These are phyloP conservation scores for Drosophila pandora DNA, from an alignment of 1,140 invertebrate genomes.

Conservation along the genomic window DNA sequence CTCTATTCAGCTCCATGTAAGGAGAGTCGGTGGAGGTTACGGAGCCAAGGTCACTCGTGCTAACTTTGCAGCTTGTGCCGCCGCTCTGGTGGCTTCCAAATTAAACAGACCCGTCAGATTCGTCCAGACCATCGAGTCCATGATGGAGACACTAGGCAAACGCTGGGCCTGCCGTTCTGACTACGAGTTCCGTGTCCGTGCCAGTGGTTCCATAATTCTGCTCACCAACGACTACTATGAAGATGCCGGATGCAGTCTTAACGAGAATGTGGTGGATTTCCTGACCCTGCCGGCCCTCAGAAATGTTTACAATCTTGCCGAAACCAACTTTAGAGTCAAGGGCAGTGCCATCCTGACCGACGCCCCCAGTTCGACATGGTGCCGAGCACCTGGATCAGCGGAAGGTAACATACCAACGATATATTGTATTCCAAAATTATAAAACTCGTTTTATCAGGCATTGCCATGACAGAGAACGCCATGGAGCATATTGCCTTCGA, in stretches of 20 bases:
- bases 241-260: constrained; percentile 87
- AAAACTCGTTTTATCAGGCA: constrained; percentile 84
- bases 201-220: constrained; percentile 87
- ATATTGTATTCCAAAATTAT: neutral
- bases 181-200: constrained; percentile 86
- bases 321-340: constrained; percentile 85
- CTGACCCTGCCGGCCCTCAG: constrained; percentile 80
- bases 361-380: constrained; percentile 86
- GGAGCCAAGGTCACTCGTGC: constrained; percentile 88
- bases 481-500: constrained; percentile 91
- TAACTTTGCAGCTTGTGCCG: constrained; percentile 85
- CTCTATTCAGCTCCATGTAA: constrained; percentile 87
- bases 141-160: constrained; percentile 87
- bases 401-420: constrained; percentile 84
- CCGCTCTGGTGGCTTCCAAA: constrained; percentile 86
- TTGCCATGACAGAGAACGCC: constrained; percentile 89
- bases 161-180: constrained; percentile 85
- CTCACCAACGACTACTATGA: constrained; percentile 87
- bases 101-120: constrained; percentile 87
- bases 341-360: constrained; percentile 87
- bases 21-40: constrained; percentile 89
- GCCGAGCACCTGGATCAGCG: constrained; percentile 86
- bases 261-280: constrained; percentile 85
- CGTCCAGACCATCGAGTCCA: constrained; percentile 87
- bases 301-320: constrained; percentile 86